phyloP scores from a whole-genome alignment of 1,140 invertebrate genomes.

The Plutomurus gul region DNA sequence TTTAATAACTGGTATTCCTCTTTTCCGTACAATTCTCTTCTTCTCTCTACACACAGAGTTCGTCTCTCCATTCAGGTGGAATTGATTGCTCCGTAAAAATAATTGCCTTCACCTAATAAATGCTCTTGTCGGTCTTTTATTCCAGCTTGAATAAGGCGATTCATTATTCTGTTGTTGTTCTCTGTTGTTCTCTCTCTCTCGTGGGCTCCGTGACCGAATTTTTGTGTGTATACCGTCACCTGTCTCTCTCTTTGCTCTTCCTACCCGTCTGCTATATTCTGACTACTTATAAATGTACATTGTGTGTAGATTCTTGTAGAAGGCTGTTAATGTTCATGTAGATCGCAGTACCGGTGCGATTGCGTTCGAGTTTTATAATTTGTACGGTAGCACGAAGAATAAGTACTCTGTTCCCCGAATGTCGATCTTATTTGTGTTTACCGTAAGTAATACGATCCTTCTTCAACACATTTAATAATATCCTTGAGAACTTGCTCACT shows the following conservation, averaged over 20 bases:
- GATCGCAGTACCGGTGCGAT: background rate
- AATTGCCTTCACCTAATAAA: slow-evolving; percentile 48
- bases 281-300: background rate
- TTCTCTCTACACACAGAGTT: background rate
- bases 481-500: slow-evolving; percentile 19
- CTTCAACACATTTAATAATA: slow-evolving; percentile 12
- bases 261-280: background rate
- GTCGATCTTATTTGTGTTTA: slow-evolving; percentile 22
- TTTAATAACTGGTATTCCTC: slow-evolving; percentile 45
- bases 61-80: slow-evolving; percentile 12
- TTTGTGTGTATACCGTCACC: background rate
- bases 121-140: slow-evolving; percentile 37
- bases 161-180: slow-evolving; percentile 17
- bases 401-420: background rate
- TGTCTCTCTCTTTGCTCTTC: background rate
- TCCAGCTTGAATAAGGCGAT: slow-evolving; percentile 8
- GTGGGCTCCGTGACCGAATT: background rate
- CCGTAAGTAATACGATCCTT: slow-evolving; percentile 19
- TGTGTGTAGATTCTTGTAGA: background rate
- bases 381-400: background rate
- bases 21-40: background rate
- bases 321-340: background rate
- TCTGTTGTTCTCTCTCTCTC: slow-evolving; percentile 1
- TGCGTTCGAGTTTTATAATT: background rate
- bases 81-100: slow-evolving; percentile 48